These are phyloP conservation scores for Parochlus steinenii DNA, from an alignment of 2,888 invertebrate genomes.

Conservation along the genomic window DNA sequence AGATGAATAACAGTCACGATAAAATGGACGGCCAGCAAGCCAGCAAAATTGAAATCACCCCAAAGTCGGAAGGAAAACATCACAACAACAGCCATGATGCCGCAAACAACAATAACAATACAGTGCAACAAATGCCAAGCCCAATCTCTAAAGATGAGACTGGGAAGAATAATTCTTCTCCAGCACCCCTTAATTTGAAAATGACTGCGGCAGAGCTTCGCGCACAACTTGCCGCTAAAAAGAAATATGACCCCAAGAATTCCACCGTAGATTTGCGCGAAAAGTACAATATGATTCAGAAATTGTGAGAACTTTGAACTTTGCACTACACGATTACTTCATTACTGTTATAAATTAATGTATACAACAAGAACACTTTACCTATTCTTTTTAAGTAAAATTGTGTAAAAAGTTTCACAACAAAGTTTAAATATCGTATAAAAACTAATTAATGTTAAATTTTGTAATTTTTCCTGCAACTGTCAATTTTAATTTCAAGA, in stretches of 20 bases:
- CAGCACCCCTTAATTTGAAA: slow-evolving; percentile 64
- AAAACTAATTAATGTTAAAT: too few relatives aligned
- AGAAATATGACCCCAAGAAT: slow-evolving; percentile 81
- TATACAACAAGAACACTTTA: too few relatives aligned
- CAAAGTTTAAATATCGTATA: too few relatives aligned
- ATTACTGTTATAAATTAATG: too few relatives aligned
- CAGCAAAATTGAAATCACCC: slow-evolving; percentile 9
- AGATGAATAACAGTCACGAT: neutral
- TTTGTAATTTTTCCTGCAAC: too few relatives aligned
- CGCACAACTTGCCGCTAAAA: slow-evolving; percentile 67
- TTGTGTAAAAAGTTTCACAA: too few relatives aligned
- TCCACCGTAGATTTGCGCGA: slow-evolving; percentile 79
- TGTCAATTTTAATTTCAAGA: too few relatives aligned
- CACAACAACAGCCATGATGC: slow-evolving; percentile 17
- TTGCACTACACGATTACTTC: too few relatives aligned
- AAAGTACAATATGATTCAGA: slow-evolving; percentile 88
- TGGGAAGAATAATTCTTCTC: too few relatives aligned
- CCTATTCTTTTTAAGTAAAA: too few relatives aligned
- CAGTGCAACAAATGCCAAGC: neutral
- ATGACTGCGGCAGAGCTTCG: slow-evolving; percentile 89
- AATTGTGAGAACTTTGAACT: slow-evolving; percentile 42
- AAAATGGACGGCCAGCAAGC: neutral
- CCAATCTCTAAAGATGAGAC: too few relatives aligned
- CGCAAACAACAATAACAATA: slow-evolving; percentile 15
- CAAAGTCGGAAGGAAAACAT: slow-evolving; percentile 15